Evolutionary conservation across 2,888 invertebrate species (phyloP), one percentile per base, ranked within the genome.

Genomic region (Lepidonotus clava): DNA sequence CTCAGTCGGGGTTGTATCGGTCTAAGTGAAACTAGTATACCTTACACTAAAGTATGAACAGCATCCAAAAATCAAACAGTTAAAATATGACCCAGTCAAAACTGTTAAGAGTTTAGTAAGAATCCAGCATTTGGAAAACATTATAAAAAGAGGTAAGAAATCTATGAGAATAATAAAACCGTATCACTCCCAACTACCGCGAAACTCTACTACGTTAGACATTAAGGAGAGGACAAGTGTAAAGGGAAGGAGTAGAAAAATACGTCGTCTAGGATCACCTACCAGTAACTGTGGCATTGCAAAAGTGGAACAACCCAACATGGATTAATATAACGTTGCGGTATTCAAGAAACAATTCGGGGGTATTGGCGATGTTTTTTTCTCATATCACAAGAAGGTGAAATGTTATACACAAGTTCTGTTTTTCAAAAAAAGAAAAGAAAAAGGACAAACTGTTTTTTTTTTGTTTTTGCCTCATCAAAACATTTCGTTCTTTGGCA

Each of bases 221-320:
- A 36, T 71, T 38, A 14, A n/a, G 5, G 28, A 24, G 66, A 14
- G 32, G 38, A 24, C 28, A 32, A 38, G 36, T 71, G 71, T 36
- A 38, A n/a, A 71, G 38, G 38, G 38, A 71, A 36, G 1, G 38
- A 34, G 1, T 71, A 71, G 71, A 71, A 71, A 38, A 14, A 18
- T 18, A 71, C 5, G 71, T 34, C 38, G 21, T 71, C 71, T n/a
- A 6, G 34, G 80, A 28, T 11, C 46, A 80, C 80, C 80, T 80
- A 80, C 80, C 80, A 41, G 80, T 80, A n/a, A 80, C 80, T 80
- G 80, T 80, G 80, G 80, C 80, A 80, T 24, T 46, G 71, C n/a
- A n/a, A 71, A 80, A 80, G 41, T 41, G 80, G 80, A 80, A 80
- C 32, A 80, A 80, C 80, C 80, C 80, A 80, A 80, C 11, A 41